phyloP scores from a whole-genome alignment of 37 sponge, comb jelly and placozoan genomes.

The Hormiphora californensis region DNA sequence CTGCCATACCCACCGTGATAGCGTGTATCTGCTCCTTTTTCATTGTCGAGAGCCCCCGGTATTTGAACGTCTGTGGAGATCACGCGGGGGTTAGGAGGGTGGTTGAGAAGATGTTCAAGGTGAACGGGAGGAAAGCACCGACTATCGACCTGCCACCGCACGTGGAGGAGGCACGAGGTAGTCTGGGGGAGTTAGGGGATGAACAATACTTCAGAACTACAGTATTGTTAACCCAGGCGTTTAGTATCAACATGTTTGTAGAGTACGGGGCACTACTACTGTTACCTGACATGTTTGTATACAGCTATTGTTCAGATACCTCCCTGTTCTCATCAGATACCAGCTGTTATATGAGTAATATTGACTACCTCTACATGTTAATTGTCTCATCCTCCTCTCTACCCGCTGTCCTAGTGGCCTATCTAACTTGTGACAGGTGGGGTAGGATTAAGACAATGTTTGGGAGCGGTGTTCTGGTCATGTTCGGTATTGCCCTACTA shows the following conservation, averaged over 20 bases:
- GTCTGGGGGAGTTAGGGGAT: not conserved
- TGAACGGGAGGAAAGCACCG: not conserved
- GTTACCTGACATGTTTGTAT: not conserved
- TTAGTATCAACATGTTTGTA: not conserved
- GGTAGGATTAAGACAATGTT: not conserved
- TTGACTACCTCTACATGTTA: not conserved
- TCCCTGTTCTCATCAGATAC: not conserved
- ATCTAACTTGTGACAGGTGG: not conserved
- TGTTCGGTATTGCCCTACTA: not conserved
- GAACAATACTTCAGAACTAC: not conserved
- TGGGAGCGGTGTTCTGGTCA: not conserved
- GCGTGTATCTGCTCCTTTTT: not conserved
- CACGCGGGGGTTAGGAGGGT: not conserved
- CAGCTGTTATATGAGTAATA: not conserved
- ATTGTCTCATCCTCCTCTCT: not conserved
- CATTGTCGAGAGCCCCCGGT: not conserved
- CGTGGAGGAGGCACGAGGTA: not conserved
- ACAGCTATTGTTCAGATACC: not conserved
- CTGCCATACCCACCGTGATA: not conserved
- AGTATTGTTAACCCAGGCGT: not conserved
- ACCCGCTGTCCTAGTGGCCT: not conserved
- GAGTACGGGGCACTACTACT: not conserved
- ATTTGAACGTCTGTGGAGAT: not conserved
- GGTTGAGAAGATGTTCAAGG: not conserved
- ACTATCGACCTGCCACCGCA: not conserved